Evolutionary conservation across 2,797 vertebrate species (phyloP).

Genomic region (Gambelia wislizenii): DNA sequence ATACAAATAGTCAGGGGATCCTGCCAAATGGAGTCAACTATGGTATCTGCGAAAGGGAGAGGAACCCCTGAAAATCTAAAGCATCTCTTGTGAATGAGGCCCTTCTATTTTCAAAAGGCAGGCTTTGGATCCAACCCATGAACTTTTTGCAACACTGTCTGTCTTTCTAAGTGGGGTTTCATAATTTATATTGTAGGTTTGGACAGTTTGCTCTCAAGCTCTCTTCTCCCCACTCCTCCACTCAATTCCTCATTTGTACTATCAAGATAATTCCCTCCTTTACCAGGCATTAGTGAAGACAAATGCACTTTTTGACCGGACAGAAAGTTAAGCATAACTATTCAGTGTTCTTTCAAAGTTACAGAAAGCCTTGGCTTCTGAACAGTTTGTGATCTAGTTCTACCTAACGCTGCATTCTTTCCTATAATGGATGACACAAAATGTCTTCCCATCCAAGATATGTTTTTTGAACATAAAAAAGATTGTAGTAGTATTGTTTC

Average conservation of each 20-base stretch:
- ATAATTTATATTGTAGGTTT: not conserved
- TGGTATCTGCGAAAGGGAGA: not conserved
- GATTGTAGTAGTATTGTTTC: slow-evolving; percentile 18
- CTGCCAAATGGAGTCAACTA: not conserved
- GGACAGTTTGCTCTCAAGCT: not conserved
- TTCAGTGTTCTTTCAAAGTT: not conserved
- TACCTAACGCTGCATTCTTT: slow-evolving; percentile 24
- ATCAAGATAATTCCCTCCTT: not conserved
- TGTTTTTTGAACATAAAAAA: slow-evolving; percentile 45
- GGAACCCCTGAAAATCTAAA: not conserved
- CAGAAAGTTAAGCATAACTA: slow-evolving; percentile 26
- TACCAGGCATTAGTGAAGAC: slow-evolving; percentile 10
- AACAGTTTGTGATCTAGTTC: slow-evolving; percentile 50
- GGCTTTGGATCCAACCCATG: not conserved
- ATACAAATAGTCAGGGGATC: no score
- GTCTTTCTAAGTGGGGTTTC: not conserved
- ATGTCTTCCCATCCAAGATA: slow-evolving; percentile 51
- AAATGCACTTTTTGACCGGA: slow-evolving; percentile 14
- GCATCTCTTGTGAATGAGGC: not conserved
- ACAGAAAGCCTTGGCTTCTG: slow-evolving; percentile 15
- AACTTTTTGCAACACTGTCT: not conserved
- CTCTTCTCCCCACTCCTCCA: no score
- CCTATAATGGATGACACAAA: slow-evolving; percentile 38
- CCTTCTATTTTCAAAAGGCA: not conserved
- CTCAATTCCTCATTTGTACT: not conserved